phyloP scores from a whole-genome alignment of 2,797 vertebrate genomes.

The Oceanodroma leucorhoa region DNA sequence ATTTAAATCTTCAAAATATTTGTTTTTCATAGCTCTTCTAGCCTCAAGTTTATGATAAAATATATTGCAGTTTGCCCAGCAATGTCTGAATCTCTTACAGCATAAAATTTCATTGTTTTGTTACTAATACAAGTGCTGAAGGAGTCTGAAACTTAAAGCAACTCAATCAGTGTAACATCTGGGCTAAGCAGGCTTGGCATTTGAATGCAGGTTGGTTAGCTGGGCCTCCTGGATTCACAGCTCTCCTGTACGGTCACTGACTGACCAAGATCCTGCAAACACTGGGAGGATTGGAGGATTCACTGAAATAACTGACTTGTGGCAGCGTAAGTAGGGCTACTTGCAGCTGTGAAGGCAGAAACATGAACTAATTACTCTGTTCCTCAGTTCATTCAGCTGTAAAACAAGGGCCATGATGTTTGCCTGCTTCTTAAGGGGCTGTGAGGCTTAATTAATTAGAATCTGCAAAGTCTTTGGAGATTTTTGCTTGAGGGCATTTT shows the following conservation, averaged over 20 bases:
- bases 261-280: not conserved
- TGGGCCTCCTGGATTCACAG: not conserved
- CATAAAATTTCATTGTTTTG: not conserved
- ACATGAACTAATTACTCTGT: not conserved
- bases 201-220: not conserved
- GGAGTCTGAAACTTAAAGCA: not conserved
- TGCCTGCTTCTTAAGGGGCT: not conserved
- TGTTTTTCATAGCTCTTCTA: not conserved
- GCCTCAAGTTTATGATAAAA: not conserved
- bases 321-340: not conserved
- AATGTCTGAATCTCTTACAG: not conserved
- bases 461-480: not conserved
- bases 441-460: not conserved
- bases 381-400: not conserved
- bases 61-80: not conserved
- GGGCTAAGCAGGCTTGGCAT: not conserved
- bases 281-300: not conserved
- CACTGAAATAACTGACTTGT: not conserved
- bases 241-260: not conserved
- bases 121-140: not conserved
- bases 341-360: not conserved
- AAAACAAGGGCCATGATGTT: not conserved
- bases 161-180: not conserved
- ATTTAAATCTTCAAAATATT: not conserved
- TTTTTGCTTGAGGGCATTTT: not conserved